phyloP scores from a whole-genome alignment of 2,888 invertebrate genomes.

The Machimus atricapillus region DNA sequence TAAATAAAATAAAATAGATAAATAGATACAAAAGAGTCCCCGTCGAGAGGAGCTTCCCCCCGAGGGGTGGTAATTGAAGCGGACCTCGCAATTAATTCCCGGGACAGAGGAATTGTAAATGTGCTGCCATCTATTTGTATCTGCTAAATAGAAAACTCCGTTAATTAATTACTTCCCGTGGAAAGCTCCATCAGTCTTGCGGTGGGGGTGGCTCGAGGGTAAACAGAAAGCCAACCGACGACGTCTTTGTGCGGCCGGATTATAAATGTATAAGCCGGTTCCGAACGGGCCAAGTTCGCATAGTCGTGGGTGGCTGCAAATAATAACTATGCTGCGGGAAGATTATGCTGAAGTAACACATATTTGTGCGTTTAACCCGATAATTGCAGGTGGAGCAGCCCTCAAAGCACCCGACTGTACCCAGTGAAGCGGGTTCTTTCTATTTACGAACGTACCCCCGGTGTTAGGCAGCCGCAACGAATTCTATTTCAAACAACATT shows the following conservation, averaged over 20 bases:
- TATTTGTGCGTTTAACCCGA: not conserved
- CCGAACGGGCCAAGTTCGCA: not conserved
- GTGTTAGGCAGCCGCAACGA: not conserved
- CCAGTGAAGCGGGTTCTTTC: not conserved
- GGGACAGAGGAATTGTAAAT: conserved; percentile 14
- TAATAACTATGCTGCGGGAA: not conserved
- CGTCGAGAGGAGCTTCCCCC: not conserved
- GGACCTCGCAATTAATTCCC: conserved; percentile 3
- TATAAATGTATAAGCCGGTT: not conserved
- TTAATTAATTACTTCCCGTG: conserved; percentile 10
- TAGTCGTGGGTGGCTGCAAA: not conserved
- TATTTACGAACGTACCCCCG: not conserved
- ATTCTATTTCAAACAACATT: not conserved
- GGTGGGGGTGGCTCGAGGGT: not conserved
- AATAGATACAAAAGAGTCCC: not conserved
- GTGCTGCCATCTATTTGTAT: conserved; percentile 34
- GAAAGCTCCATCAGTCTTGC: not conserved
- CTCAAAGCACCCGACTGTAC: not conserved
- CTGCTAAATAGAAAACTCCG: conserved; percentile 22
- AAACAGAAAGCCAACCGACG: not conserved
- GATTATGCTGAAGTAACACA: not conserved
- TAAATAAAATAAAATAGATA: too few species aligned
- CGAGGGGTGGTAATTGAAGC: not conserved
- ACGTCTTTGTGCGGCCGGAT: not conserved
- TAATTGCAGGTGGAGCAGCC: not conserved